Evolutionary conservation across 2,113 vertebrate genomes (phyloP).

Genomic region (Haemorhous mexicanus): DNA sequence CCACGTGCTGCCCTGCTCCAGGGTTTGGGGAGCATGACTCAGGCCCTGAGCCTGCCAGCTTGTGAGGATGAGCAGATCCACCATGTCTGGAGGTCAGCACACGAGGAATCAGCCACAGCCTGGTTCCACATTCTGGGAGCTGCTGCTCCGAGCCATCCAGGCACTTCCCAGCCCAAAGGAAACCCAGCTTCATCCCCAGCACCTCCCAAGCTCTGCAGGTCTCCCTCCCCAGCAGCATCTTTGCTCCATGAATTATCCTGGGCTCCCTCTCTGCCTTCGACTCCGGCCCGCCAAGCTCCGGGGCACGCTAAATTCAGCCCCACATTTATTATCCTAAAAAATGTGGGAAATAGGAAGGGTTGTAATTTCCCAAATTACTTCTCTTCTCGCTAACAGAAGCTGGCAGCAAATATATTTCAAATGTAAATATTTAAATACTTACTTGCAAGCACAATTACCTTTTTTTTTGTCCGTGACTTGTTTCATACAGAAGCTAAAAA

Average conservation of each 20-base stretch:
- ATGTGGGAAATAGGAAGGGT: conserved; percentile 16
- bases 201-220: background rate
- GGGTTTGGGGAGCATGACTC: background rate
- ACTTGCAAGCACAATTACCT: conserved; percentile 33
- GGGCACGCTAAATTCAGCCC: conserved; percentile 47
- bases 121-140: background rate
- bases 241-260: background rate
- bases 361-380: conserved; percentile 51
- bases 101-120: background rate
- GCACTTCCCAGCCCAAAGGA: background rate
- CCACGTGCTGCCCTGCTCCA: background rate
- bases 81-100: background rate
- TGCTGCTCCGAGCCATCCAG: fast-evolving
- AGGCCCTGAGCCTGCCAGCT: background rate
- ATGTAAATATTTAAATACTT: conserved; percentile 65
- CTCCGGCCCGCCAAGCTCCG: background rate
- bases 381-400: conserved; percentile 56
- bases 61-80: background rate
- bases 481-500: conserved; percentile 12
- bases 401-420: conserved; percentile 68
- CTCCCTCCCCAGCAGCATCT: background rate
- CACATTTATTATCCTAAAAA: conserved; percentile 26
- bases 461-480: background rate
- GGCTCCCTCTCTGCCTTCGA: background rate
- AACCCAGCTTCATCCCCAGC: background rate